These are phyloP conservation scores for Poecilia picta DNA, from an alignment of 2,797 vertebrate genomes.

Conservation along the genomic window DNA sequence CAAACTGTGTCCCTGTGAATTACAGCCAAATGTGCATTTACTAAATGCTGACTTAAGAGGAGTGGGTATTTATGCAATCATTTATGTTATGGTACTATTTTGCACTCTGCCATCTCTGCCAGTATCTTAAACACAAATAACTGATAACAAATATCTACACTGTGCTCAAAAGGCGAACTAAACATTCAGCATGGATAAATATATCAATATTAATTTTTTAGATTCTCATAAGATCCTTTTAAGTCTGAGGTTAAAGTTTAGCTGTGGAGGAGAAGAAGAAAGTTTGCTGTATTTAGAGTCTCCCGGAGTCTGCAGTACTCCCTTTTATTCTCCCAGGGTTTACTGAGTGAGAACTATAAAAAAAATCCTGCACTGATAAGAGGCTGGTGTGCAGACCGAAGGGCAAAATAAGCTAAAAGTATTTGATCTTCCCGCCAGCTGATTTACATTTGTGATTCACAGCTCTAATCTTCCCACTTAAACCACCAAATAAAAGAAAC, in stretches of 20 bases:
- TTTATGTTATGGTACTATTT: not conserved
- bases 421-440: conserved; percentile 77
- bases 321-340: conserved; percentile 70
- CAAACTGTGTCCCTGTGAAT: not conserved
- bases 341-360: conserved; percentile 63
- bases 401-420: conserved; percentile 71
- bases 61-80: not conserved
- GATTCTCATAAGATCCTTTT: conserved; percentile 42
- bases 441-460: conserved; percentile 76
- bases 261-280: conserved; percentile 54
- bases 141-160: not conserved
- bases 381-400: conserved; percentile 65
- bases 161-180: conserved; percentile 9
- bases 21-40: not conserved
- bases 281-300: conserved; percentile 45
- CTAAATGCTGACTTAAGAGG: not conserved
- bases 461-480: conserved; percentile 75
- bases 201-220: conserved; percentile 25
- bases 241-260: conserved; percentile 54
- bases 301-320: conserved; percentile 54
- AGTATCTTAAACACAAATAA: not conserved
- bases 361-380: conserved; percentile 71
- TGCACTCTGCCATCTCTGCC: not conserved
- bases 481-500: conserved; percentile 61
- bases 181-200: conserved; percentile 29